Evolutionary conservation across 1,140 invertebrate genomes (phyloP), one percentile per base, ranked within the genome.

Genomic region (Ptiloglossa arizonensis): DNA sequence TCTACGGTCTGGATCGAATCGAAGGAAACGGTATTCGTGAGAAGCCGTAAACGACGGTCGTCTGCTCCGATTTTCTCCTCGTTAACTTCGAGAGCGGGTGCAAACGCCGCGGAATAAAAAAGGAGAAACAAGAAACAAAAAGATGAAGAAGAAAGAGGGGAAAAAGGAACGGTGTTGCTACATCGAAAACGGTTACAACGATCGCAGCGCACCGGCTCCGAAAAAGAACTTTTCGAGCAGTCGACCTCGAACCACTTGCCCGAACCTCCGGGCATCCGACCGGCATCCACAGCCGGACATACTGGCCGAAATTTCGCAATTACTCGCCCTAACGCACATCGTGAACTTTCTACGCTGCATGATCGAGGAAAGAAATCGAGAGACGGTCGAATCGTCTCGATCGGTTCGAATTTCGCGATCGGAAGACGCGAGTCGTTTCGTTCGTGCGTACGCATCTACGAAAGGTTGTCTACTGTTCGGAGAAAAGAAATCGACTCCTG

Each of bases 1-100:
- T 27, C 19, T 59, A n/a, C 54, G 24, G 6, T 57, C 3, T 11
- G 27, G 6, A 29, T 41, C 72, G 46, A n/a, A 76, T 75, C 46
- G 19, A 48, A 24, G 50, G 50, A 22, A 52, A 24, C 48, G 29
- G 56, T 19, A 32, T 60, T 74, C 71, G 54, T 66, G 62, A 38
- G 64, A 80, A 80, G 38, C 22, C 15, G 15, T 22, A 46, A 22
- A 2, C 19, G 56, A 68, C 19, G n/a, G n/a, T n/a, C 44, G 71
- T 66, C 56, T 24, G 67, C 52, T 60, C 54, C 24, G 62, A 67
- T 81, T 77, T 77, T 82, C 71, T 59, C 38, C 52, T 46, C n/a
- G 52, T 56, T 70, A 69, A 70, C 74, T 50, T 44, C 13, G 35
- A 9, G 50, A 54, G 17, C 35, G 35, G n/a, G 9, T 11, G n/a